Base-by-base conservation (phyloP, 2,113 vertebrate species). In the Mormyrus lacerda region DNA sequence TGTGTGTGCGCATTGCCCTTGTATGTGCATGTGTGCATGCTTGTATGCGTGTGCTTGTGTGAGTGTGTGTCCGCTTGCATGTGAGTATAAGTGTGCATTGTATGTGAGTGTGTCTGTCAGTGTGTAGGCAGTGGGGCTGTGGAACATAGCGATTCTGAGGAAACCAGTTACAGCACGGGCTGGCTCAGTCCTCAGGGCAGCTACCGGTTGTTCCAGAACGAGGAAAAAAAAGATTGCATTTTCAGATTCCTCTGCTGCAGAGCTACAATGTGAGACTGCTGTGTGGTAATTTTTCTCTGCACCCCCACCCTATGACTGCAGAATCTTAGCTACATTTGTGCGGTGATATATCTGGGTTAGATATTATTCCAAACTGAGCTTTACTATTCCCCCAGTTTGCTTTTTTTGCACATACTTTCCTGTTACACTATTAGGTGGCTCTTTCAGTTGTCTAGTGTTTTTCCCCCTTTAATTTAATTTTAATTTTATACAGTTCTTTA, bases 181-280 rank as follows among this genome's bases (percentile, higher is more conserved):
- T 90, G 89, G 90, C 90, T 88, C 87, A 83, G 85, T 88, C 91
- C 91, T 83, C 65, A 55, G 92, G 91, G 90, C 88, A 92, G 90
- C 88, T 90, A 89, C 91, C 92, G 92, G 92, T 91, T 91, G 89
- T 90, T 90, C 89, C 31, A 91, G 61, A 92, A 91, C 86, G 87
- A 89, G 87, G 88, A 48, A 45, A 47, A 55, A 48, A 83, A 84
- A 87, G 55, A 45, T 48, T 48, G 87, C 69, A 48, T 88, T 89
- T 50, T 89, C 88, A 58, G 51, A 84, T 85, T 89, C 82, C 55
- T 85, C 83, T 85, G 88, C 17, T 88, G 65, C 65, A 48, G 47
- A 79, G 69, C 47, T 47, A 79, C 88, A 88, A 42, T 51, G 45
- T 51, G 50, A 55, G 79, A 83, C 53, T 84, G 76, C 87, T 87